Percentiles rank a stretch among this genome's conserved stretches.
Evolutionary conservation across 2,888 invertebrate genomes (phyloP).

Genomic region (Brachyptera putata): DNA sequence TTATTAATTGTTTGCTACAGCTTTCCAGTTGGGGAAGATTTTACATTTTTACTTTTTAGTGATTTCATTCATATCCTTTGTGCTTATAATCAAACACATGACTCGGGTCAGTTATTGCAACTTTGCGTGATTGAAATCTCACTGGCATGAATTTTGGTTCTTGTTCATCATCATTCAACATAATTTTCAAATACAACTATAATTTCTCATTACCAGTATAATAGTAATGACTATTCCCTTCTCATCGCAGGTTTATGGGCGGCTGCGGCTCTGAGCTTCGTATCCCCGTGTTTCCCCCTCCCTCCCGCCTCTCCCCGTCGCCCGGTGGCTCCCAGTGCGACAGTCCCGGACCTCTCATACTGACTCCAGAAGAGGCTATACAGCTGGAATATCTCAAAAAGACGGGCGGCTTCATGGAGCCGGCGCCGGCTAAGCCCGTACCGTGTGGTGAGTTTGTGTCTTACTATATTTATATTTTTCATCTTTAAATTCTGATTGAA

Average conservation of each 20-base stretch:
- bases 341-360: conserved; percentile 75
- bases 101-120: too few relatives aligned
- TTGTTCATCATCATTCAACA: too few relatives aligned
- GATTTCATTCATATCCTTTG: too few relatives aligned
- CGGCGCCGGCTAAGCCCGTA: conserved; percentile 66
- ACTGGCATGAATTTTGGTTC: too few relatives aligned
- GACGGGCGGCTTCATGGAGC: conserved; percentile 56
- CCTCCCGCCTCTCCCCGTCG: conserved; percentile 35
- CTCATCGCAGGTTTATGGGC: conserved; percentile 21
- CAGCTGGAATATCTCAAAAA: conserved; percentile 65
- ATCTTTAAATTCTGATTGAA: neutral
- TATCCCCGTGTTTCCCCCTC: conserved; percentile 55
- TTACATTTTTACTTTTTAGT: too few relatives aligned
- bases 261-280: conserved; percentile 47
- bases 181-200: too few relatives aligned
- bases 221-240: too few relatives aligned
- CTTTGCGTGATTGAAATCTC: too few relatives aligned
- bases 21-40: too few relatives aligned
- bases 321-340: conserved; percentile 65
- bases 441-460: conserved; percentile 50
- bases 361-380: conserved; percentile 70
- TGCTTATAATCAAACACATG: too few relatives aligned
- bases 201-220: too few relatives aligned
- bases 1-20: too few relatives aligned
- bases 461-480: neutral